These are phyloP conservation scores for Ploceus nigricollis DNA, from an alignment of 2,113 vertebrate species.

Conservation along the genomic window DNA sequence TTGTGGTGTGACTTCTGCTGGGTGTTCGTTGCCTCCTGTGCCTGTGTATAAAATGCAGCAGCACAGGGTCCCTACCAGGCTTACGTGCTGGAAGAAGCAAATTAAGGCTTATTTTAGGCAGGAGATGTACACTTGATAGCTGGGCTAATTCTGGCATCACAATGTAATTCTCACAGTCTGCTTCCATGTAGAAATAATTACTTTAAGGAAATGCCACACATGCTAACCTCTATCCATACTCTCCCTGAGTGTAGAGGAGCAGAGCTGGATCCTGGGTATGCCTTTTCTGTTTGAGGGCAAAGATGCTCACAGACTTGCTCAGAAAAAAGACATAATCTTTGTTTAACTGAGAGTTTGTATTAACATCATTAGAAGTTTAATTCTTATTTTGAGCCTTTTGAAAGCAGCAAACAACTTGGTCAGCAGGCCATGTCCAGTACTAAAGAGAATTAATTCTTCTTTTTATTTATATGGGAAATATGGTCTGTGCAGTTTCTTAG, in stretches of 20 bases:
- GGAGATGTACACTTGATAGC: background rate
- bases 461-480: background rate
- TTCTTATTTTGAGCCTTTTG: background rate
- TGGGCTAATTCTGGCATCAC: background rate
- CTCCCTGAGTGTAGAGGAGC: background rate
- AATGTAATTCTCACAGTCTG: background rate
- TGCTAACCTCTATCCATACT: background rate
- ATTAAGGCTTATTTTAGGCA: background rate
- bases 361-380: background rate
- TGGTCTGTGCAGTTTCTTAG: constrained; percentile 31
- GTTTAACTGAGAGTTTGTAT: background rate
- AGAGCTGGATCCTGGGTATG: background rate
- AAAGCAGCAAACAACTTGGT: background rate
- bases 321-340: background rate
- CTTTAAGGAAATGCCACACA: background rate
- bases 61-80: background rate
- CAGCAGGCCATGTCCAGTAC: background rate
- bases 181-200: background rate
- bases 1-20: background rate
- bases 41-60: background rate
- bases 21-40: background rate
- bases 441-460: constrained; percentile 8
- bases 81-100: background rate
- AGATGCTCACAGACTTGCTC: background rate
- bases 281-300: background rate